These are phyloP conservation scores for Clarias pachynema DNA, from an alignment of 2,797 vertebrate species.

Conservation along the genomic window DNA sequence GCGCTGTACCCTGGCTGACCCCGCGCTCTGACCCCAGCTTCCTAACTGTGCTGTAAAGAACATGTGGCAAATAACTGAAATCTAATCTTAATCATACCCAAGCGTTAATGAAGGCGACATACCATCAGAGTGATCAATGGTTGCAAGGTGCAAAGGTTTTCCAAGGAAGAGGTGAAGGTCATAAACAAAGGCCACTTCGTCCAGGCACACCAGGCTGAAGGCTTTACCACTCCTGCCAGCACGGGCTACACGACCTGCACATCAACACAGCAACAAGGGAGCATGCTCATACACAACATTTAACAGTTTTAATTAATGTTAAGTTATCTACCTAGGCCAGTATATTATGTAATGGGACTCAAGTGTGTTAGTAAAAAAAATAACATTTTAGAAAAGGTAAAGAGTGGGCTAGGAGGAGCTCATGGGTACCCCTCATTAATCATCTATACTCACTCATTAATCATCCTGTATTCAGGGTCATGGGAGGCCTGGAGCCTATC, in stretches of 20 bases:
- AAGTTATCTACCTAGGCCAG: background rate
- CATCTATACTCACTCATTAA: too few relatives aligned
- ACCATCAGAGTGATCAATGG: slow-evolving; percentile 68
- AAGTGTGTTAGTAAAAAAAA: background rate
- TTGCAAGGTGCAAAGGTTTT: slow-evolving; percentile 76
- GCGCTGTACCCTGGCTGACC: too few relatives aligned
- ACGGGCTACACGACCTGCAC: slow-evolving; percentile 91
- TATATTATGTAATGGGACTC: background rate
- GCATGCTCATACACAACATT: background rate
- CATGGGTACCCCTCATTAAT: too few relatives aligned
- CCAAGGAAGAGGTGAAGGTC: slow-evolving; percentile 96
- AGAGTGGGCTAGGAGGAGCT: background rate
- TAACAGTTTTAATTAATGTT: background rate
- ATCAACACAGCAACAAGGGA: slow-evolving; percentile 14
- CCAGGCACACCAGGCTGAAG: slow-evolving; percentile 87
- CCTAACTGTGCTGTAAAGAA: too few relatives aligned
- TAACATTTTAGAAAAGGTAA: background rate
- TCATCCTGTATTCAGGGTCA: too few relatives aligned
- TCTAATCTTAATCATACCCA: too few relatives aligned
- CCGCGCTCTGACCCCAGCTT: too few relatives aligned
- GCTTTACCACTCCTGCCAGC: slow-evolving; percentile 88
- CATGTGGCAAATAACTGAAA: too few relatives aligned
- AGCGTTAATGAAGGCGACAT: background rate
- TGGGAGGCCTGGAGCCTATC: too few relatives aligned
- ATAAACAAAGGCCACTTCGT: slow-evolving; percentile 87